Evolutionary conservation across 2,888 invertebrate genomes (phyloP), one percentile per base, ranked within the genome.

Genomic region (Flexamia atlantica): DNA sequence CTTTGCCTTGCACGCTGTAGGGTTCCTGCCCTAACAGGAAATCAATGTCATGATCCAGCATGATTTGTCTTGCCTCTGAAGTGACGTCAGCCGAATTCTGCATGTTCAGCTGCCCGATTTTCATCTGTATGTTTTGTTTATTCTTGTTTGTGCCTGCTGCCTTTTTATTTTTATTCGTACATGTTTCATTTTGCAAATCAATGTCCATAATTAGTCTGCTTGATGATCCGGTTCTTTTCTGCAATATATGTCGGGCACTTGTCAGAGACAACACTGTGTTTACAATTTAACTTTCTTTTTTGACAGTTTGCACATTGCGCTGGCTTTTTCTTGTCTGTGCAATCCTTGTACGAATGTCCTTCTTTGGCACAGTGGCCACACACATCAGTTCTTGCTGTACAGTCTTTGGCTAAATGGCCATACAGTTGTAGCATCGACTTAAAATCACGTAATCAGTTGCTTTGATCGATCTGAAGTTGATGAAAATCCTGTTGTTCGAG

Each of bases 391-490:
- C n/a, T 0, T 9, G 82, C 10, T 83, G 83, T 17, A 68, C 64
- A 70, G 32, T 84, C n/a, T 86, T 80, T 81, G 12, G 46, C 85
- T 82, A 0, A 82, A 46, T 87, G 87, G 0, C 86, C 86, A 30
- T 74, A 85, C 86, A 87, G 68, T 85, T 85, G 46, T 70, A 87
- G 81, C 87, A 87, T 36, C 86, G 81, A 0, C 86, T 79, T 0
- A 85, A 42, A 0, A 46, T 40, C 1, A 84, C 30, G 30, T 74
- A 86, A 76, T 87, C 86, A 10, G 76, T 46, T 0, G 86, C 70
- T 40, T 81, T 72, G 60, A 85, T 85, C 0, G 83, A 84, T 9
- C 42, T 30, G 87, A 40, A 50, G 32, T 86, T 0, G 86, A 28
- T 36, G 82, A 84, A 5, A 10, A 23, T n/a, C 36, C 40, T 5